Percentiles rank a stretch among this genome's conserved stretches.
phyloP scores from a whole-genome alignment of 2,113 vertebrate species.

The Micronycteris hirsuta region DNA sequence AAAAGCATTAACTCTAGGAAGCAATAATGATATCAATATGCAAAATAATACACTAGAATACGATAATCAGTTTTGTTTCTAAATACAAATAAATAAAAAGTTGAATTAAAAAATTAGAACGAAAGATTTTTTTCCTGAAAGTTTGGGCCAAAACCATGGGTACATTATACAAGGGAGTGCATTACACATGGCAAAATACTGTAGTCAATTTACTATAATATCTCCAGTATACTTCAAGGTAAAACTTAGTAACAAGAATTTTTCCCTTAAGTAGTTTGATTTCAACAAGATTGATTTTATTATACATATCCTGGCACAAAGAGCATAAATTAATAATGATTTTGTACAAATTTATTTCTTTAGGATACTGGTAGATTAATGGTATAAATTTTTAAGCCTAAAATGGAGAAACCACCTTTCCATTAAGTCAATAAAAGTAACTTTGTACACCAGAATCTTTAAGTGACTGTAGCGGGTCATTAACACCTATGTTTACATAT shows the following conservation, averaged over 20 bases:
- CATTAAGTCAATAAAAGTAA: slow-evolving; percentile 9
- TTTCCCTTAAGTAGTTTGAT: neutral
- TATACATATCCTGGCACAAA: neutral
- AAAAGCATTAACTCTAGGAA: too few relatives aligned
- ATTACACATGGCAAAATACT: too few relatives aligned
- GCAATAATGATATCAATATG: too few relatives aligned
- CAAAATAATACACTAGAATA: too few relatives aligned
- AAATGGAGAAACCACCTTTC: slow-evolving; percentile 1
- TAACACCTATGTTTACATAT: neutral
- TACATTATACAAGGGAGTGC: too few relatives aligned
- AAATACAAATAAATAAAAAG: too few relatives aligned
- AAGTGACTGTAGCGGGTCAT: neutral
- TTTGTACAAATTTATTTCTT: neutral
- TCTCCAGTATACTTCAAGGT: neutral
- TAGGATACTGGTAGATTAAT: neutral
- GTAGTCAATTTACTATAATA: neutral
- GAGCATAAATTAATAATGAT: neutral
- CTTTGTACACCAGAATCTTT: neutral
- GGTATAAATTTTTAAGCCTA: neutral
- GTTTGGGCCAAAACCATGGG: too few relatives aligned
- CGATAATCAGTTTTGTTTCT: too few relatives aligned
- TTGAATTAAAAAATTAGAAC: too few relatives aligned
- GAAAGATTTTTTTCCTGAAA: too few relatives aligned
- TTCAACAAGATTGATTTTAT: neutral
- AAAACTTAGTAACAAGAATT: slow-evolving; percentile 3